Evolutionary conservation across 1,140 invertebrate genomes (phyloP), one percentile per base, ranked within the genome.

Genomic region (Tetraneura akinire): DNA sequence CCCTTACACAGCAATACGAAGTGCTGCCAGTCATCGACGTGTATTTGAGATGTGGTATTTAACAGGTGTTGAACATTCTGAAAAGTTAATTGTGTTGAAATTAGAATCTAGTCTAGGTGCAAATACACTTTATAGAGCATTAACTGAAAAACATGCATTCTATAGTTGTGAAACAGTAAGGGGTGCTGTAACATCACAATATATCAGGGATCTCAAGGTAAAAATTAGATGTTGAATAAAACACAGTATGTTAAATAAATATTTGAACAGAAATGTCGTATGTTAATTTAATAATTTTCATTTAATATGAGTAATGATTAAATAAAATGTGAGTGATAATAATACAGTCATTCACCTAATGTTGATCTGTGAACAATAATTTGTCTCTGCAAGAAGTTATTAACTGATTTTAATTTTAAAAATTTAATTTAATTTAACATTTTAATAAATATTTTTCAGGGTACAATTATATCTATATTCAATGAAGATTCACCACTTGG

Each of bases 81-180:
- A 91, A 83, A 89, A 90, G 16, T 87, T 90, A 32, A 86, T 94
- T 57, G 91, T 93, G 83, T 91, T 94, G 81, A 94, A 94, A 86
- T 89, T 95, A 85, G 90, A 92, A 81, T 94, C 92, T 68, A 90
- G 90, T 68, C 90, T 91, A 29, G 89, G 91, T 21, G 93, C 94
- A 11, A 92, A 91, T 21, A 92, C 92, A 49, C 86, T 96, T 3
- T 96, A 96, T 85, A 88, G 94, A 57, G 93, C 93, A n/a, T 91
- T 96, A 73, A 96, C 94, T 0, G 94, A 96, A 85, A 94, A 94
- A 83, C 94, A 96, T 84, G 94, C 93, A 6, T 96, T 96, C 87
- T 96, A 95, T 85, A 94, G 93, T 83, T 96, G 94, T 86, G 94
- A 96, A 85, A 95, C 94, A 0, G 94, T 96, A 1, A 88, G 93